Evolutionary conservation across 1,140 invertebrate genomes (phyloP).

Genomic region (Uloborus diversus): DNA sequence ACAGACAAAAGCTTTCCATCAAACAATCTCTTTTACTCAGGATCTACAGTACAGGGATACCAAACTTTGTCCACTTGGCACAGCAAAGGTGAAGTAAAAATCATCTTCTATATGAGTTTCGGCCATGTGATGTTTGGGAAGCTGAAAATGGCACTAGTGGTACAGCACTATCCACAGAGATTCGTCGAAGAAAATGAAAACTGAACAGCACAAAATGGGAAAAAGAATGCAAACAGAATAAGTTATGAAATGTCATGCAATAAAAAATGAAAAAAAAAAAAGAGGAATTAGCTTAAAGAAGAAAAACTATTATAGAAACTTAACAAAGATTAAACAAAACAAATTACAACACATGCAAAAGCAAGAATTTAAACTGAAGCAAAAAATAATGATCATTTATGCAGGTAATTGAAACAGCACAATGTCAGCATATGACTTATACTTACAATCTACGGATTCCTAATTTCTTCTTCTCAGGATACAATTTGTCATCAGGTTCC

Average conservation of each 20-base stretch:
- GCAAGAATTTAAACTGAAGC: not conserved
- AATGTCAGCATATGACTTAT: not conserved
- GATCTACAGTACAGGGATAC: too few species aligned
- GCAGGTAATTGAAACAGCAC: not conserved
- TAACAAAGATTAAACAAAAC: not conserved
- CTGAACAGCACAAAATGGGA: constrained; percentile 47
- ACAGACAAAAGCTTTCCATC: not conserved
- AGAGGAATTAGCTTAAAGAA: not conserved
- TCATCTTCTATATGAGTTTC: constrained; percentile 38
- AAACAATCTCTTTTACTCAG: too few species aligned
- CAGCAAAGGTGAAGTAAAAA: constrained; percentile 23
- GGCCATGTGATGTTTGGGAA: constrained; percentile 52
- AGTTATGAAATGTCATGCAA: constrained; percentile 30
- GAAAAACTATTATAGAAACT: not conserved
- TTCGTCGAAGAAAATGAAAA: constrained; percentile 53
- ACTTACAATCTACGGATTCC: constrained; percentile 95
- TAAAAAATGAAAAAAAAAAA: constrained; percentile 7
- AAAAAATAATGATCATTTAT: constrained; percentile 12
- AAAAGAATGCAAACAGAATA: constrained; percentile 36
- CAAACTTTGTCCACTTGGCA: not conserved
- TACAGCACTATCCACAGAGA: constrained; percentile 43
- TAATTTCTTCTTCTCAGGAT: constrained; percentile 82
- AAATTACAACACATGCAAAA: not conserved
- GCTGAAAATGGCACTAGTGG: constrained; percentile 54
- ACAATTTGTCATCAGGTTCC: constrained; percentile 94